Evolutionary conservation across 2,797 vertebrate genomes (phyloP), one percentile per base, ranked within the genome.

Genomic region (Sebastes minor): DNA sequence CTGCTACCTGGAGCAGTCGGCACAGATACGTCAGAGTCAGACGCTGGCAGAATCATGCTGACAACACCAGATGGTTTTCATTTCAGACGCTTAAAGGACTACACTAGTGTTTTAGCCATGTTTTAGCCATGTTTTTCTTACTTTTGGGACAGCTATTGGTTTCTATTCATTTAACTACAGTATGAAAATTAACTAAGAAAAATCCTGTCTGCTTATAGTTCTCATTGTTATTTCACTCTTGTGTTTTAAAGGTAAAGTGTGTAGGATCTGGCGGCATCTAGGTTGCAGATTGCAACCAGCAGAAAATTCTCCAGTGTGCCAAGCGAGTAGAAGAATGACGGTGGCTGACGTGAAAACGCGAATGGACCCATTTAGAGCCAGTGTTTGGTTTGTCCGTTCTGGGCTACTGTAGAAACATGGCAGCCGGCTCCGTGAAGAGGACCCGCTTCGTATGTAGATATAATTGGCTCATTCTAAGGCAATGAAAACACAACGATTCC

Each of bases 31-130:
- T 61, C 62, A 38, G 42, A 83, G 78, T 49, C 12, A 23, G 42
- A 18, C 59, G 56, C 27, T 59, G 70, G 38, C 73, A 65, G 69
- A 74, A 56, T 55, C 32, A 57, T 71, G 55, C 57, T 56, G 35
- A 76, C 69, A 77, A 38, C 62, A 67, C 28, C 80, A 72, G 78
- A 64, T 81, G 75, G 11, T 65, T 73, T 63, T 66, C 30, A 81
- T 60, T 71, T 73, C 38, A 71, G 35, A 63, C 2, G 22, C 27
- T 53, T 28, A 42, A 80, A 42, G 18, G 60, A n/a, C 46, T n/a
- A 60, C 30, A 35, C 8, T 42, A 74, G 53, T 25, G 55, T 32
- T 61, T 80, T 80, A 0, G 0, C 0, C 38, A 67, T 22, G 12
- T 42, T 78, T 57, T 5, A 52, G 3, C 5, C 35, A 46, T 7